These are phyloP conservation scores for Eilema depressum DNA, from an alignment of 2,888 invertebrate genomes.

Conservation along the genomic window DNA sequence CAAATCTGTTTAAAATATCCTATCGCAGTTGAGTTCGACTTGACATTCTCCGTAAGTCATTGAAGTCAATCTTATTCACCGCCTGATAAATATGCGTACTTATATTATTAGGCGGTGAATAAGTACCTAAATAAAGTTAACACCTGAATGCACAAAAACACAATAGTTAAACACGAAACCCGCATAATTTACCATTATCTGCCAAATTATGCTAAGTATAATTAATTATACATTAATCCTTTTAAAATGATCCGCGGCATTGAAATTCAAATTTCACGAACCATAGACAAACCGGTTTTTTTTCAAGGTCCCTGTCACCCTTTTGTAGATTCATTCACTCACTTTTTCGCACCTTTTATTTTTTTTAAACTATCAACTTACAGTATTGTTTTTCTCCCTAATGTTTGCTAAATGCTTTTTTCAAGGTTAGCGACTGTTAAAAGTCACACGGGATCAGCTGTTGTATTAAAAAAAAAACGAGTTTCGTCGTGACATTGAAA, in stretches of 20 bases:
- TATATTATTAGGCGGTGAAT: too few relatives aligned
- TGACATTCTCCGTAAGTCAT: too few relatives aligned
- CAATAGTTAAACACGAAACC: conserved; percentile 22
- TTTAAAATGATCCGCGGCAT: conserved; percentile 37
- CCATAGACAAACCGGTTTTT: conserved; percentile 39
- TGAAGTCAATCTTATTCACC: too few relatives aligned
- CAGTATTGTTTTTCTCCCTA: conserved; percentile 58
- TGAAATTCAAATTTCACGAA: conserved; percentile 50
- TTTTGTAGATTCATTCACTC: conserved; percentile 16
- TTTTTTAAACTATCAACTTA: conserved; percentile 50
- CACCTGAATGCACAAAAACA: conserved; percentile 10
- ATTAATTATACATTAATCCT: conserved; percentile 53
- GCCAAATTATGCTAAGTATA: conserved; percentile 45
- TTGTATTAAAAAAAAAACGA: conserved; percentile 13
- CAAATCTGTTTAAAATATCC: too few relatives aligned
- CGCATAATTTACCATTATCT: conserved; percentile 44
- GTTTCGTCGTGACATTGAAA: conserved; percentile 8
- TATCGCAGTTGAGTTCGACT: too few relatives aligned
- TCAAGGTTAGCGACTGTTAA: conserved; percentile 62
- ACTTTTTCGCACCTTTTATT: conserved; percentile 55
- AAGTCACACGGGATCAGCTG: conserved; percentile 63
- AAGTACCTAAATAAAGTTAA: conserved; percentile 8
- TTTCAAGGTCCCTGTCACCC: conserved; percentile 53
- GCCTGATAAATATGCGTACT: too few relatives aligned
- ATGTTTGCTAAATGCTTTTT: conserved; percentile 69